These are phyloP conservation scores for Oryzias curvinotus DNA, from an alignment of 2,113 vertebrate species.

Conservation along the genomic window DNA sequence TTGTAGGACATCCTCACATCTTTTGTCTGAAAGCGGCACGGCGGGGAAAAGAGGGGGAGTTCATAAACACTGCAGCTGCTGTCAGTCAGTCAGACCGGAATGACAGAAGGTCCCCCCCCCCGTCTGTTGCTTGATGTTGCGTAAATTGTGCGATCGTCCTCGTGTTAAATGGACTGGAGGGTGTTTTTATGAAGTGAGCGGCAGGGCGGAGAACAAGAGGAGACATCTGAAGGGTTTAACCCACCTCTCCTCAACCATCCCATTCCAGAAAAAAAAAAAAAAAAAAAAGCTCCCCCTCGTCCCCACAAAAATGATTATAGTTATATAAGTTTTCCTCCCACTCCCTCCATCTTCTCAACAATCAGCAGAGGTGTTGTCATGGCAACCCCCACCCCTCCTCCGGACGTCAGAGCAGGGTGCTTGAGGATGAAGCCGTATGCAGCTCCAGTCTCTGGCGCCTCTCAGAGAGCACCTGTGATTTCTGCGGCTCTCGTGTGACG, in stretches of 20 bases:
- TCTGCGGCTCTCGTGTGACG: slow-evolving; percentile 20
- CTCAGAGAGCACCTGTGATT: slow-evolving; percentile 64
- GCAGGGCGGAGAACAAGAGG: slow-evolving; percentile 32
- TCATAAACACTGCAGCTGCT: slow-evolving; percentile 42
- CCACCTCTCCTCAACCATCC: slow-evolving; percentile 5
- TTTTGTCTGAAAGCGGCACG: slow-evolving; percentile 29
- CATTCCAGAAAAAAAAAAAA: not conserved
- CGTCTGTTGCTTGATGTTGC: slow-evolving; percentile 48
- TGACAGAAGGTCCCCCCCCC: slow-evolving; percentile 12
- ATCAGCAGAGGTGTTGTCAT: slow-evolving; percentile 68
- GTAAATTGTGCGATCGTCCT: slow-evolving; percentile 56
- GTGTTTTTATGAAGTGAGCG: slow-evolving; percentile 61
- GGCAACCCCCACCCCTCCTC: slow-evolving; percentile 62
- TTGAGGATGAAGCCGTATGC: slow-evolving; percentile 68
- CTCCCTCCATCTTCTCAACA: slow-evolving; percentile 52
- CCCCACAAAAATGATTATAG: slow-evolving; percentile 46
- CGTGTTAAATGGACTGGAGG: slow-evolving; percentile 67
- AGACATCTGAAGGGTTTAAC: slow-evolving; percentile 60
- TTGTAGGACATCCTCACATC: slow-evolving; percentile 49
- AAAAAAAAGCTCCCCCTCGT: not conserved
- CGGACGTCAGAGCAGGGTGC: slow-evolving; percentile 69
- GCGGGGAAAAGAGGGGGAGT: slow-evolving; percentile 20
- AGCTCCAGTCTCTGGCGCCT: slow-evolving; percentile 58
- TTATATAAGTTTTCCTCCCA: slow-evolving; percentile 76
- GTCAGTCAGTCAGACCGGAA: slow-evolving; percentile 30